These are phyloP conservation scores for Tachysurus fulvidraco DNA, from an alignment of 2,113 vertebrate species.

Conservation along the genomic window DNA sequence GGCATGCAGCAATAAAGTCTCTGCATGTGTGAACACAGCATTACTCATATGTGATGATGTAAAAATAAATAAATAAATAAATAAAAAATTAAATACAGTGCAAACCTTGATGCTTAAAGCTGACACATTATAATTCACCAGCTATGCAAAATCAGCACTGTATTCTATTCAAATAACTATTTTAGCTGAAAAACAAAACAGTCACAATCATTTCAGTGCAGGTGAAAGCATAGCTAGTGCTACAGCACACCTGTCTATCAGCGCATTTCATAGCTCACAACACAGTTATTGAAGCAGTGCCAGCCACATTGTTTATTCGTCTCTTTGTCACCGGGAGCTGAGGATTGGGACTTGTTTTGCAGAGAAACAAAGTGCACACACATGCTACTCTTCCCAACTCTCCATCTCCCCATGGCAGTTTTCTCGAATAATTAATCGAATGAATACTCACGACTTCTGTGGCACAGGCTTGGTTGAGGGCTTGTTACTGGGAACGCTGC, in stretches of 20 bases:
- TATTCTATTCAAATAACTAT: background rate
- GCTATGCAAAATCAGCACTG: background rate
- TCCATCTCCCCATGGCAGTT: constrained; percentile 11
- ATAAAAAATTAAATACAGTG: background rate
- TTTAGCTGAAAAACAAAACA: background rate
- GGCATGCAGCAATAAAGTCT: background rate
- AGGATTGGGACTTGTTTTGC: constrained; percentile 35
- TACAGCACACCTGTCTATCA: background rate
- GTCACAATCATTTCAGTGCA: background rate
- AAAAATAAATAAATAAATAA: too few species aligned
- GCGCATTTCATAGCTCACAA: background rate
- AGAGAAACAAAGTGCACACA: constrained; percentile 25
- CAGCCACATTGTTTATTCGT: constrained; percentile 35
- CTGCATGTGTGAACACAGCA: background rate
- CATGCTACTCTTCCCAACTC: background rate
- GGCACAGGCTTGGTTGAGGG: constrained; percentile 86
- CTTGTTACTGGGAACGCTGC: constrained; percentile 84
- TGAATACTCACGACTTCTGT: constrained; percentile 88
- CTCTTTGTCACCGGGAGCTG: constrained; percentile 26
- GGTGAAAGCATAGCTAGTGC: background rate
- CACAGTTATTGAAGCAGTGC: background rate
- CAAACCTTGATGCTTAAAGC: background rate
- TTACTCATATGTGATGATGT: too few species aligned
- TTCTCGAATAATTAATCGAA: constrained; percentile 57
- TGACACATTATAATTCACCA: background rate